phyloP scores from a whole-genome alignment of 2,113 vertebrate species.

The Chinchilla lanigera region DNA sequence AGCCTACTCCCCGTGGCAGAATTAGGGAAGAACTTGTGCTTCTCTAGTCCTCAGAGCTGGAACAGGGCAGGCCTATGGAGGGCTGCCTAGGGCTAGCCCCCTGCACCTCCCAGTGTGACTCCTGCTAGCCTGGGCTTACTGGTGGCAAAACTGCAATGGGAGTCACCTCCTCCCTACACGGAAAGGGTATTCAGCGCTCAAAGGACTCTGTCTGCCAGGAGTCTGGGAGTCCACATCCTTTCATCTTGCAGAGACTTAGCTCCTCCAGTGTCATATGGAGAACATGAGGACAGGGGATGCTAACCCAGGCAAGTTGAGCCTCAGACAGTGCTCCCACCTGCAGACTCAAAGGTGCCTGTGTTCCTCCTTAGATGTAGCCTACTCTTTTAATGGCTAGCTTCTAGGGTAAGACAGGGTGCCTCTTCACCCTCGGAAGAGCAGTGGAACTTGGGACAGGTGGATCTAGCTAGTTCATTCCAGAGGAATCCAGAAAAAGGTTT shows the following conservation, averaged over 20 bases:
- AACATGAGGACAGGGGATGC: accelerated
- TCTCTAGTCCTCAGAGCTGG: no score
- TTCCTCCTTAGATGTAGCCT: not conserved
- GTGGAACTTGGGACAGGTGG: not conserved
- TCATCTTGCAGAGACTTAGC: not conserved
- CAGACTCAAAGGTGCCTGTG: accelerated
- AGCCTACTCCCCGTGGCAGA: accelerated
- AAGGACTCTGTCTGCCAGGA: not conserved
- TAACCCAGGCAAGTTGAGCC: not conserved
- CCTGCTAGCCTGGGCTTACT: not conserved
- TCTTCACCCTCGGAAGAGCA: not conserved
- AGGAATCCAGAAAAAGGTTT: not conserved
- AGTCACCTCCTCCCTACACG: not conserved
- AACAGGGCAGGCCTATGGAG: not conserved
- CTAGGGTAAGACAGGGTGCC: not conserved
- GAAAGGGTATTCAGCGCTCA: not conserved
- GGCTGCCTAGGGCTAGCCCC: not conserved
- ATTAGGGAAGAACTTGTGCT: not conserved
- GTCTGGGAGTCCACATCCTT: not conserved
- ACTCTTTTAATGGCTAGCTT: not conserved
- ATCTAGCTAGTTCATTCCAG: not conserved
- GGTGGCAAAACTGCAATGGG: not conserved
- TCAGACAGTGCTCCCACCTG: accelerated
- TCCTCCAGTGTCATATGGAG: not conserved
- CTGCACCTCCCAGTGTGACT: not conserved